These are phyloP conservation scores for Meteorus colon DNA, from an alignment of 2,888 invertebrate genomes.

Conservation along the genomic window DNA sequence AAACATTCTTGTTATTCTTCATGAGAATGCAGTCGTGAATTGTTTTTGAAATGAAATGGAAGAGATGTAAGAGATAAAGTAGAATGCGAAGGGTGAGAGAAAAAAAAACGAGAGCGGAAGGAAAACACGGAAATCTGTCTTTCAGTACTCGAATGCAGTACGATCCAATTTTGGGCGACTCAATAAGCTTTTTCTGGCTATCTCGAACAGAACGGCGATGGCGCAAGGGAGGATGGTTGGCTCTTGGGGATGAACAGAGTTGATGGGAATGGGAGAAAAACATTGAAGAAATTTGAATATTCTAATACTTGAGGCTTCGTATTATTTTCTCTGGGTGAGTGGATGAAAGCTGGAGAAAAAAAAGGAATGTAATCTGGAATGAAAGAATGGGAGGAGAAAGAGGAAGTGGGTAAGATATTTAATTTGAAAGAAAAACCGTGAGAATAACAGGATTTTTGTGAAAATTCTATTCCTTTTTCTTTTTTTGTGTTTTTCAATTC, in stretches of 20 bases:
- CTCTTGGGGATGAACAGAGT: constrained; percentile 22
- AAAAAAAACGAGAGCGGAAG: background rate
- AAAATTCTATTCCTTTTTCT: background rate
- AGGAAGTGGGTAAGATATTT: constrained; percentile 7
- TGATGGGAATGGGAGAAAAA: constrained; percentile 44
- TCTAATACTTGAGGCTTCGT: constrained; percentile 44
- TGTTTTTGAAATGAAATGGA: background rate
- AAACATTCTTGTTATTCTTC: background rate
- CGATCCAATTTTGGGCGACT: constrained; percentile 47
- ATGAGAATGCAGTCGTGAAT: background rate
- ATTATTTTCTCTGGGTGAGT: constrained; percentile 44
- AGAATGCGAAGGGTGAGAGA: background rate
- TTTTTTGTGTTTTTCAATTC: background rate
- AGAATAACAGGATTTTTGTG: constrained; percentile 17
- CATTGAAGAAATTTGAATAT: constrained; percentile 50
- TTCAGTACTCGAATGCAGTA: constrained; percentile 20
- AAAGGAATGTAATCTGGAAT: constrained; percentile 19
- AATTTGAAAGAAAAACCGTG: constrained; percentile 23
- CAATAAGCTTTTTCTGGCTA: constrained; percentile 39
- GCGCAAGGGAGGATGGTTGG: constrained; percentile 2
- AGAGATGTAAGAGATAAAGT: background rate
- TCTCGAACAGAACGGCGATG: background rate
- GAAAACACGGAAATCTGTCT: constrained; percentile 4
- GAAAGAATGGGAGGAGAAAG: background rate
- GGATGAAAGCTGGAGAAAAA: constrained; percentile 20